Percentiles rank a stretch among this genome's conserved stretches.
Conservation (phyloP, 2,888 invertebrate species). For the Malacosoma neustria region DNA sequence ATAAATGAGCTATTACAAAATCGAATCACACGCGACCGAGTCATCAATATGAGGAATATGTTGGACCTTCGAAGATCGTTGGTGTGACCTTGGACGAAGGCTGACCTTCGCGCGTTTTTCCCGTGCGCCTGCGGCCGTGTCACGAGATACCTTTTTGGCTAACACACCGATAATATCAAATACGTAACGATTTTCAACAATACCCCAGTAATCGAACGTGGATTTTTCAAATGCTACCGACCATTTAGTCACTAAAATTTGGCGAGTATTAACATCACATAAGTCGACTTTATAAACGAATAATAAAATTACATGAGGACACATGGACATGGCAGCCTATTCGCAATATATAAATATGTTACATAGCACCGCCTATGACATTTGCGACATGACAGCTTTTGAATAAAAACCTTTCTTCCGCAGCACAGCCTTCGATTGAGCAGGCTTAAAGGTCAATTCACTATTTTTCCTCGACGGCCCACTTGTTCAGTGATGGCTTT, state of each 20-base stretch:
- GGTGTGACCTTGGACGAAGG: slow-evolving; percentile 7
- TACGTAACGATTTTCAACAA: too few relatives aligned
- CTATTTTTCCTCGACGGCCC: slow-evolving; percentile 5
- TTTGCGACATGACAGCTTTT: neutral
- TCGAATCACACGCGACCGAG: slow-evolving; percentile 21
- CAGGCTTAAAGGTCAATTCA: slow-evolving; percentile 5
- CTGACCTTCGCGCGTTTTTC: slow-evolving; percentile 21
- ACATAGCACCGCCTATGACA: slow-evolving; percentile 3
- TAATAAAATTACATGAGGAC: too few relatives aligned
- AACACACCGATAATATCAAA: too few relatives aligned
- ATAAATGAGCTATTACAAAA: slow-evolving; percentile 21
- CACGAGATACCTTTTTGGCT: slow-evolving; percentile 9
- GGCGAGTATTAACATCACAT: too few relatives aligned
- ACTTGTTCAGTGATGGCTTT: slow-evolving; percentile 1
- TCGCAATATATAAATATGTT: slow-evolving; percentile 3
- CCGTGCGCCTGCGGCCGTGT: slow-evolving; percentile 1
- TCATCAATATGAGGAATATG: slow-evolving; percentile 34
- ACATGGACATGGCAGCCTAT: too few relatives aligned
- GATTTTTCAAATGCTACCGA: too few relatives aligned
- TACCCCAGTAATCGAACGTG: too few relatives aligned
- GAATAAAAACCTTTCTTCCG: slow-evolving; percentile 1
- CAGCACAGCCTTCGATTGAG: neutral
- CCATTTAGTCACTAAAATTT: too few relatives aligned
- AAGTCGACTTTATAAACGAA: too few relatives aligned
- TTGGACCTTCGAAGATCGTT: slow-evolving; percentile 19